phyloP scores from a whole-genome alignment of 2,888 invertebrate species.

The Trichopria drosophilae region DNA sequence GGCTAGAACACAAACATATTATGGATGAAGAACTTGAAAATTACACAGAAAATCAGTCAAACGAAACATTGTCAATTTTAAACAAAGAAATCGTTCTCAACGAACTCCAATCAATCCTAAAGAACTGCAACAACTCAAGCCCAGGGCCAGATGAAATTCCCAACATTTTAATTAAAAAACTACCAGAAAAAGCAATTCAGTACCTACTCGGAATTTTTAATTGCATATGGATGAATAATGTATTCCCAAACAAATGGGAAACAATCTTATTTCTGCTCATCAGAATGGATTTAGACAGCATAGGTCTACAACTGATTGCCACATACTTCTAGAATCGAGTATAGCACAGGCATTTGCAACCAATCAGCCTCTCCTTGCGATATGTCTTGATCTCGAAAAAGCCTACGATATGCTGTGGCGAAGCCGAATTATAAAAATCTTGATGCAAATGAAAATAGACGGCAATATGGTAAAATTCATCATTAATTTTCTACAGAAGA shows the following conservation, averaged over 20 bases:
- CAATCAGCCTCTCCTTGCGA: constrained; percentile 22
- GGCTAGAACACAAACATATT: constrained; percentile 11
- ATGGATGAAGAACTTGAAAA: no score
- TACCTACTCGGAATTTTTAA: constrained; percentile 22
- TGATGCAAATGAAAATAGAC: constrained; percentile 9
- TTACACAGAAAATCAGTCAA: no score
- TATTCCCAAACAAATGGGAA: constrained; percentile 25
- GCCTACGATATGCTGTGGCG: constrained; percentile 33
- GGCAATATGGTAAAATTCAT: constrained; percentile 23
- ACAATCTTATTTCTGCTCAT: constrained; percentile 25
- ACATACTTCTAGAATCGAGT: neutral
- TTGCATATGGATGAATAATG: constrained; percentile 14
- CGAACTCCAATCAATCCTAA: no score
- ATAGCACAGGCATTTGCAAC: constrained; percentile 4
- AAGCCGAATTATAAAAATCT: constrained; percentile 22
- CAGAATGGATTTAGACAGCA: constrained; percentile 31
- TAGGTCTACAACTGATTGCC: constrained; percentile 13
- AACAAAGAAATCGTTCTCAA: no score
- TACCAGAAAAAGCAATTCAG: constrained; percentile 4
- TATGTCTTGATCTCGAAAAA: constrained; percentile 30
- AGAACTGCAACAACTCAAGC: constrained; percentile 12
- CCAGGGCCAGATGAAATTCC: constrained; percentile 28
- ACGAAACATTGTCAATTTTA: no score
- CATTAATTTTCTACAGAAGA: constrained; percentile 25
- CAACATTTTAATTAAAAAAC: constrained; percentile 16